Base-by-base conservation (phyloP, 92 coral and sea anemone species). In the Zoanthus sociatus region DNA sequence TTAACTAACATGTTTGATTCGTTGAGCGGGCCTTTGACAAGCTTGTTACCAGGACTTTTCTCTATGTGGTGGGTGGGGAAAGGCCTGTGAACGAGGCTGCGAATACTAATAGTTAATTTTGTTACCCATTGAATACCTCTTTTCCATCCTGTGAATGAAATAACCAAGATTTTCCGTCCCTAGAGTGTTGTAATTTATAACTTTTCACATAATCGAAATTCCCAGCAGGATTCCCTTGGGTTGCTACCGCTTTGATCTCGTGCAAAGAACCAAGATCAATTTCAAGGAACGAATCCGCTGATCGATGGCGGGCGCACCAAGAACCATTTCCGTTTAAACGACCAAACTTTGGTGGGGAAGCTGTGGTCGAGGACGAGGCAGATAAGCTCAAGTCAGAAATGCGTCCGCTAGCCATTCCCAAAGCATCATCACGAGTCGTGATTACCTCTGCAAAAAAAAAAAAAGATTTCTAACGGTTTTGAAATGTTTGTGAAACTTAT, bases 181-280 rank as follows among this genome's bases (percentile, higher is more conserved):
- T 17, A 10, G 98, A 93, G 89, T 89, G 83, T 82, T 87, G 90
- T 14, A 94, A 70, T 51, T 86, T 91, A 76, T 94, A 94, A 17
- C 90, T 90, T 89, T 91, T 93, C 18, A 94, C 98, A 69, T 87
- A 94, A 60, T 94, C 98, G 26, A 90, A 84, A 76, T 94, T 94
- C 5, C 95, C 95, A 3, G 78, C 94, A 0, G 98, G 98, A 71
- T 94, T 94, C 1, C 98, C 98, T 73, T 94, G 98, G 4, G 98
- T 91, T 17, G 98, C 98, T 26, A 94, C 94, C 17, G 94, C 93
- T 12, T 94, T 90, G 51, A 94, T 70, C 69, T 90, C 88, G 86
- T 94, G 94, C n/a, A 92, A 86, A 9, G 91, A 83, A 63, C 92
- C 98, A 16, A 93, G 86, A 63, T 94, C 94, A 30, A 94, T 89